Base-by-base conservation (phyloP, 2,888 invertebrate genomes). In the Pammene aurita region DNA sequence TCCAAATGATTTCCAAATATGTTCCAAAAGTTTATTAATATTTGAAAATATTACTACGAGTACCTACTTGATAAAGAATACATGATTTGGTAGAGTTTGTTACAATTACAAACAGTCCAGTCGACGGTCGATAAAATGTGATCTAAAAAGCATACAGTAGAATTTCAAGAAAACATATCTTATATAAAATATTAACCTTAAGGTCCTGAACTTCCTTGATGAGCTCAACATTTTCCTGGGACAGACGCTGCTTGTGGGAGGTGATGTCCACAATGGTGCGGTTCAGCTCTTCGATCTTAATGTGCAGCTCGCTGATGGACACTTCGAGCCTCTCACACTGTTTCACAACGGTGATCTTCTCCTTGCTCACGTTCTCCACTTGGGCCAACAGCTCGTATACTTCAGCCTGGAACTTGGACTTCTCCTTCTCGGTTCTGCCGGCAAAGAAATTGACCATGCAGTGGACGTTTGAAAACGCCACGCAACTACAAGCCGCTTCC, bases 231-330 rank as follows among this genome's bases (percentile, higher is more conserved):
- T 98, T 98, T 90, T 98, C 98, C 91, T 96, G 97, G 72, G 98
- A 98, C 80, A 99, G 94, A 82, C 98, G 97, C 84, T 97, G 96
- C 93, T 98, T 98, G 93, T 98, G 97, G 77, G 98, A 97, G 81
- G 98, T 98, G 88, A 99, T 97, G 91, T 99, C 99, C 81, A 98
- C 97, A 81, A 99, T 96, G 77, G 98, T 98, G 92, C 99, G 97
- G 94, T 97, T 98, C 84, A 99, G 93, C 91, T 98, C 98, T 86
- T 98, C 99, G 87, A 99, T 98, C 93, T 97, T 98, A 87, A 98
- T 95, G 93, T 97, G 96, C 79, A 98, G 94, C 92, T 99, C 99
- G 86, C 96, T 96, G 88, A 99, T 96, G 87, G 94, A 95, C 82
- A 98, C 93, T 88, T 99, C 99, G 82, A 98, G 94, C 88, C 95